Base-by-base conservation (phyloP, 1,140 invertebrate species). In the Daktulosphaira vitifoliae region DNA sequence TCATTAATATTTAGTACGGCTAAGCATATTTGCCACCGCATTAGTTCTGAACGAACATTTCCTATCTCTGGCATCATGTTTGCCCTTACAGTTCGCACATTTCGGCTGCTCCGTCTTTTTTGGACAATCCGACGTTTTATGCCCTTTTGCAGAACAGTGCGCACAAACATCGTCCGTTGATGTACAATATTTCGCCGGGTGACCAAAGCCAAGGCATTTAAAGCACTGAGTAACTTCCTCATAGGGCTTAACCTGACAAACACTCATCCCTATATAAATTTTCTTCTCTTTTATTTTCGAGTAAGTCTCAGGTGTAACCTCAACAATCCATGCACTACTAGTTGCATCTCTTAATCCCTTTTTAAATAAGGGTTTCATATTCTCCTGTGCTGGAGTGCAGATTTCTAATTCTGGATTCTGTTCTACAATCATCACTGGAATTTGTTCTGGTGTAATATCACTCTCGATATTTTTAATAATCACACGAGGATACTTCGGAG, bases 161-260 rank as follows among this genome's bases (percentile, higher is more conserved):
- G 11, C 39, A 15, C 39, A 44, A 4, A 44, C 39, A 7, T 11
- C 7, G 5, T 44, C 39, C 6, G 33, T 13, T 44, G 11, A 11
- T 9, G 11, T 16, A 13, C 44, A 50, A 3, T 18, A 39, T 3
- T 29, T 67, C 0, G 44, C 51, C 13, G 62, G 16, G 38, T 69
- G 68, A 0, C 67, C 67, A 37, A 44, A 68, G 11, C 22, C 3
- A 8, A 65, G 69, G 18, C 69, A 70, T 29, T 68, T 67, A 26
- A 23, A 67, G 26, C 69, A 69, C 22, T 59, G 67, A 2, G 37
- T 26, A 7, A 68, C 62, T 15, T 25, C 46, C 1, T 51, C 22
- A 33, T 53, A 52, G 16, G 20, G 9, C 3, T 2, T 16, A 9
- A 44, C 29, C 7, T 49, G 38, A 11, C 46, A 66, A 2, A 11